phyloP scores from a whole-genome alignment of 2,797 vertebrate species.

The Chromis chromis region DNA sequence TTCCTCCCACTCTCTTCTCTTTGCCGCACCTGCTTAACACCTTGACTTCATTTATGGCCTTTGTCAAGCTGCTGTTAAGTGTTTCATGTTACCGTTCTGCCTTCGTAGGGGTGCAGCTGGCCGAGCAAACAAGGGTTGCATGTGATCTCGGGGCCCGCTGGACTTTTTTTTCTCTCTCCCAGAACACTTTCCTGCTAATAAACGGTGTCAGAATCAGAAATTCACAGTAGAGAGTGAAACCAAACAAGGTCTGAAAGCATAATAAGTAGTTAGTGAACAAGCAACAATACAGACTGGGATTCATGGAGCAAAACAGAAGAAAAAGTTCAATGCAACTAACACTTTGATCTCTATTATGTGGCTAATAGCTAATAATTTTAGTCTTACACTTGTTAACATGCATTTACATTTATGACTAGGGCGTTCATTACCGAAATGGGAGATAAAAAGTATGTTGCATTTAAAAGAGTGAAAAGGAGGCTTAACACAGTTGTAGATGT shows the following conservation, averaged over 20 bases:
- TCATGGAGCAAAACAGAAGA: background rate
- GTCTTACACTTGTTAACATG: slow-evolving; percentile 4
- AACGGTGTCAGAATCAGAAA: slow-evolving; percentile 45
- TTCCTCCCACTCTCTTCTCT: slow-evolving; percentile 53
- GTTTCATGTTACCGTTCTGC: slow-evolving; percentile 76
- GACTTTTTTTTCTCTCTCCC: slow-evolving; percentile 27
- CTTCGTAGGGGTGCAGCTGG: slow-evolving; percentile 67
- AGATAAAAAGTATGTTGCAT: slow-evolving; percentile 16
- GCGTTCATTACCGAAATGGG: slow-evolving; percentile 12
- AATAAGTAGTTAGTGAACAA: too few species aligned
- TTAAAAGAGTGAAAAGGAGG: slow-evolving; percentile 37
- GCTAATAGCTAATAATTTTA: background rate
- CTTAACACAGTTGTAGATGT: slow-evolving; percentile 62
- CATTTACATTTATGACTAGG: slow-evolving; percentile 8
- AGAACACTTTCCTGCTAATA: slow-evolving; percentile 28
- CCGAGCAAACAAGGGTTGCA: slow-evolving; percentile 72
- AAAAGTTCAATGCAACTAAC: too few species aligned
- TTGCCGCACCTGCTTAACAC: slow-evolving; percentile 84
- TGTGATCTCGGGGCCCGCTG: slow-evolving; percentile 45
- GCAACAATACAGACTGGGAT: background rate
- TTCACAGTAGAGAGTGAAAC: slow-evolving; percentile 1
- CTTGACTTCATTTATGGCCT: slow-evolving; percentile 78
- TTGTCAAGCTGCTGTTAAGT: slow-evolving; percentile 79
- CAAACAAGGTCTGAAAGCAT: slow-evolving; percentile 14
- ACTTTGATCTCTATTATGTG: background rate